phyloP scores from a whole-genome alignment of 1,140 invertebrate genomes.

The Cotesia chilonis region DNA sequence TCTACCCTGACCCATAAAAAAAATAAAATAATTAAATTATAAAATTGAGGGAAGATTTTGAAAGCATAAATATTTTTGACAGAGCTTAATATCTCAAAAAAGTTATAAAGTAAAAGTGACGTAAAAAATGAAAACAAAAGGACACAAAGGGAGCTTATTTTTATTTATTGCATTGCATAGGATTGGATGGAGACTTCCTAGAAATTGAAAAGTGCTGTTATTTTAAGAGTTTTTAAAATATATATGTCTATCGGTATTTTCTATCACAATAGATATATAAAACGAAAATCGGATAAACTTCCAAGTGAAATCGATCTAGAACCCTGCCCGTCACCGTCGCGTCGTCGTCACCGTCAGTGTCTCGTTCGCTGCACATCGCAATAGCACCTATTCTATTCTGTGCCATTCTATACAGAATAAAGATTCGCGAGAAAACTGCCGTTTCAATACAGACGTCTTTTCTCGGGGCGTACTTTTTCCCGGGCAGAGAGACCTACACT shows the following conservation, averaged over 20 bases:
- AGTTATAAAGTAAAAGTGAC: background rate
- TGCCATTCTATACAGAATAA: constrained; percentile 1
- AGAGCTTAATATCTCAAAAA: too few relatives aligned
- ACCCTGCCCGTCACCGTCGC: constrained; percentile 3
- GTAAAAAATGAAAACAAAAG: background rate
- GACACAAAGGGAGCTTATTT: background rate
- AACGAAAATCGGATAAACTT: constrained; percentile 21
- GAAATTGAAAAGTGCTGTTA: constrained; percentile 22
- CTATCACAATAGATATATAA: constrained; percentile 32
- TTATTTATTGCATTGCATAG: too few relatives aligned
- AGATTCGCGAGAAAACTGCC: background rate
- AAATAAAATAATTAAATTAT: too few relatives aligned
- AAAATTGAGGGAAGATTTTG: too few relatives aligned
- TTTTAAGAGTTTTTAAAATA: constrained; percentile 25
- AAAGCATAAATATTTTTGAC: too few relatives aligned
- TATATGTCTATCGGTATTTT: constrained; percentile 12
- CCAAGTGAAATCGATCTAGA: constrained; percentile 16
- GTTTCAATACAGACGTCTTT: constrained; percentile 20
- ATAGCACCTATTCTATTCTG: too few relatives aligned
- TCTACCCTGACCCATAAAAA: too few relatives aligned
- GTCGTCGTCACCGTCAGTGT: too few relatives aligned
- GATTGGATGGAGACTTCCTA: background rate
- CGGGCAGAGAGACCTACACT: background rate
- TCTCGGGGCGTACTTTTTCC: background rate
- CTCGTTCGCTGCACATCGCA: too few relatives aligned